Evolutionary conservation across 2,888 invertebrate genomes (phyloP), one percentile per base, ranked within the genome.

Genomic region (Dastarcus helophoroides): DNA sequence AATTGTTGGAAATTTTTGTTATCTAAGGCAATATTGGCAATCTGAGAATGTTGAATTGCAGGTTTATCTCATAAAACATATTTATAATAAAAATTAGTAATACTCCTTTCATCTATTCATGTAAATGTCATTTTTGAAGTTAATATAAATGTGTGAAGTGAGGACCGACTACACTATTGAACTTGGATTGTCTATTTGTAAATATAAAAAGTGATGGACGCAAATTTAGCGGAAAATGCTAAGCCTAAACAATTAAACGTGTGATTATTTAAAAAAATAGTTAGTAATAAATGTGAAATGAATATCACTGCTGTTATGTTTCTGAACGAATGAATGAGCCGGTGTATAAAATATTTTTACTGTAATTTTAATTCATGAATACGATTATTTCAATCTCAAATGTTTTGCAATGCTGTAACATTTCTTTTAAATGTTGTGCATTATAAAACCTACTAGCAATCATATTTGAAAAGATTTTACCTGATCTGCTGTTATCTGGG

Each of bases 281-380:
- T 39, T 51, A 55, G 51, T 44, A 45, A 47, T 54, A 51, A 54
- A 56, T 52, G 52, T 54, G 53, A 51, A 51, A 49, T 49, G 41
- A 43, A 50, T 54, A 53, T 54, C 52, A 52, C 50, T 49, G 46
- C 52, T 47, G 49, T 53, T 46, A 37, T 43, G 26, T 23, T 49
- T 49, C 43, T 42, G 40, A 45, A 40, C 36, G 42, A 43, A 43
- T 40, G 41, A 40, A 44, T 32, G 44, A 47, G 48, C 48, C 48
- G 39, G 39, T 48, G 52, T 54, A 54, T 43, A 54, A 54, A 56
- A 44, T 50, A 53, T 53, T 53, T 51, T 50, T 53, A 53, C 48
- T 52, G 48, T 51, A 46, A 43, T 44, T 47, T 41, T 48, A 33
- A 29, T 27, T 31, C 26, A 21, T 11, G 25, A 24, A 24, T 16